Conservation (phyloP, 2,113 vertebrate genomes). For the Pterophyllum scalare region DNA sequence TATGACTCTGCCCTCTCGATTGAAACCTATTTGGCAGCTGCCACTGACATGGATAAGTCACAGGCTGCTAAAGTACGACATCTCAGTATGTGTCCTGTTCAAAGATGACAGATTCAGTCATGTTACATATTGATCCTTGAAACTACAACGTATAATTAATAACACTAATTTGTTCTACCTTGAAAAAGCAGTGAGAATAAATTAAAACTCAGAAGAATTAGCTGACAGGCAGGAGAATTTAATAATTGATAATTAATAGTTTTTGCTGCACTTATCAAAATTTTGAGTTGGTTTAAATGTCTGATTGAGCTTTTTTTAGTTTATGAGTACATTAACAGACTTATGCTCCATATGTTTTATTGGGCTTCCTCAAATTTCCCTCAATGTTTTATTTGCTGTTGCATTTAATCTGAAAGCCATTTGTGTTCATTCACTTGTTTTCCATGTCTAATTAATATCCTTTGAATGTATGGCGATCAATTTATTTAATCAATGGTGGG, state of each 20-base stretch:
- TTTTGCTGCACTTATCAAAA: background rate
- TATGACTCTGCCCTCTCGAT: slow-evolving; percentile 75
- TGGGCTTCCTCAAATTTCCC: slow-evolving; percentile 38
- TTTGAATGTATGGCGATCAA: slow-evolving; percentile 82
- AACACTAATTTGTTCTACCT: slow-evolving; percentile 45
- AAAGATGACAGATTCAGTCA: slow-evolving; percentile 65
- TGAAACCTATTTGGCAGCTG: slow-evolving; percentile 79
- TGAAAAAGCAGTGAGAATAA: background rate
- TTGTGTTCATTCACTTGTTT: slow-evolving; percentile 82
- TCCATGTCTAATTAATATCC: slow-evolving; percentile 84
- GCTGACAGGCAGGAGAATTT: background rate
- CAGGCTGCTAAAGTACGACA: slow-evolving; percentile 60
- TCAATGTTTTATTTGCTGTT: slow-evolving; percentile 68
- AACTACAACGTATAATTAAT: slow-evolving; percentile 30
- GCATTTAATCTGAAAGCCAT: slow-evolving; percentile 78
- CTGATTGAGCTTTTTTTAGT: background rate
- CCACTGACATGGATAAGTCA: slow-evolving; percentile 73
- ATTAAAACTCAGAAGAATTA: background rate
- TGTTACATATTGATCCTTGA: slow-evolving; percentile 63
- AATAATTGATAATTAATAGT: background rate
- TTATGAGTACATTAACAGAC: slow-evolving; percentile 7
- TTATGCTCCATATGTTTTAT: slow-evolving; percentile 10
- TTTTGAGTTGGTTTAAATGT: background rate
- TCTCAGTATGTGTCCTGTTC: slow-evolving; percentile 58
- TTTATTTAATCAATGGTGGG: slow-evolving; percentile 83